A percentile compares a stretch with the other conserved stretches of the same genome.
Evolutionary conservation across 2,113 vertebrate genomes (phyloP).

Genomic region (Grantiella picta): DNA sequence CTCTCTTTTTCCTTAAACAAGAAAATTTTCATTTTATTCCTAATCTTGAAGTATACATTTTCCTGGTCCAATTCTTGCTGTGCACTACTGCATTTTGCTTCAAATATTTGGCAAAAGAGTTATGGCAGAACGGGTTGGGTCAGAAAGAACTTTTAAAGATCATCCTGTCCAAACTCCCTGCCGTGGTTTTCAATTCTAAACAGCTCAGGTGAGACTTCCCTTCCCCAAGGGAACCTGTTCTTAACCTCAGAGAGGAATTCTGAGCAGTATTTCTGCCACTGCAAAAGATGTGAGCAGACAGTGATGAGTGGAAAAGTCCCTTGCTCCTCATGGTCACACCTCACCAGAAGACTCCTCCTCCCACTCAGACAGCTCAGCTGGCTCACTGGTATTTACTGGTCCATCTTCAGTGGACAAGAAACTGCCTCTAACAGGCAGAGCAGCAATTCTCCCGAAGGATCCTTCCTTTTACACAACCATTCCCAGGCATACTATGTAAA

Average conservation of each 20-base stretch:
- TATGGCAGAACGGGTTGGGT: neutral
- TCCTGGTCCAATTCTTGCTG: neutral
- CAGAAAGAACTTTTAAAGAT: neutral
- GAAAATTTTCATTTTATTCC: neutral
- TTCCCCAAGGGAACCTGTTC: neutral
- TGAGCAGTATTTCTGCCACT: neutral
- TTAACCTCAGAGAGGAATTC: neutral
- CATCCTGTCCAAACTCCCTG: neutral
- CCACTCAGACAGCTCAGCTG: neutral
- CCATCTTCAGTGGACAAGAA: neutral
- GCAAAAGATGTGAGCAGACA: neutral
- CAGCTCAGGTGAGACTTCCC: neutral
- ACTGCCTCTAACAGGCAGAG: neutral
- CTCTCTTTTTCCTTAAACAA: neutral
- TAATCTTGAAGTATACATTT: neutral
- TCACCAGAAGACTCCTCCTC: neutral
- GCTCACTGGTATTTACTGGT: neutral
- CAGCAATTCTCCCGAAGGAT: neutral
- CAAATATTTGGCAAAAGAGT: neutral
- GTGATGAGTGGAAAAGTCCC: rapidly evolving
- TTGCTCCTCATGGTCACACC: neutral
- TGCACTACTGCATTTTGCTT: neutral
- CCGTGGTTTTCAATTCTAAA: neutral
- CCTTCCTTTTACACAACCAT: neutral
- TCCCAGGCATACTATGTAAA: neutral